Conservation (phyloP, 1,140 invertebrate species). For the Onthophagus taurus region DNA sequence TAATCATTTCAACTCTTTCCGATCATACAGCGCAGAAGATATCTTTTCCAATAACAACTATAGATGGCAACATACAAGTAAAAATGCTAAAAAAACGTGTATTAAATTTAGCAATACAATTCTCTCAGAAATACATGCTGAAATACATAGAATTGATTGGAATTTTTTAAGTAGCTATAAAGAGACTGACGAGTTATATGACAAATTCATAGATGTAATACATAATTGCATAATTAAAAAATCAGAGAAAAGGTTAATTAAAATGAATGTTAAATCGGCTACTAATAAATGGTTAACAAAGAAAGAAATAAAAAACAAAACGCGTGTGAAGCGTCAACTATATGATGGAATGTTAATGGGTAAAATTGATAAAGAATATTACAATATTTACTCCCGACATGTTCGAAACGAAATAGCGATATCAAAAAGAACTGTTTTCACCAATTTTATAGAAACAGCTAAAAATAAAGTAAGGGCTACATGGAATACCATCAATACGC, state of each 20-base stretch:
- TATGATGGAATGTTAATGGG: not conserved
- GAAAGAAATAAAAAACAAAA: not conserved
- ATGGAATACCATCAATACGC: not conserved
- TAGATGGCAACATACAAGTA: not conserved
- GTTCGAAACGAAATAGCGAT: not conserved
- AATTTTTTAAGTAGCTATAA: not conserved
- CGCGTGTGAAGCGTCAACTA: slow-evolving; percentile 1
- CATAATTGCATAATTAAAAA: slow-evolving; percentile 5
- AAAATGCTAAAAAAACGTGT: not conserved
- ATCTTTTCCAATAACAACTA: not conserved
- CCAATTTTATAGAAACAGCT: not conserved
- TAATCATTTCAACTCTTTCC: slow-evolving; percentile 1
- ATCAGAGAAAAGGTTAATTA: not conserved
- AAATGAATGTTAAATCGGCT: not conserved
- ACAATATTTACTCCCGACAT: not conserved
- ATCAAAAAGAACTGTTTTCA: not conserved
- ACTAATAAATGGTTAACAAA: no score
- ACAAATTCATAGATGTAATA: not conserved
- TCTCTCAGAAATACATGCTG: no score
- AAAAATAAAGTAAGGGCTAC: slow-evolving; percentile 4
- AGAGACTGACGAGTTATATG: not conserved
- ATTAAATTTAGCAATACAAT: no score
- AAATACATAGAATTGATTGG: not conserved
- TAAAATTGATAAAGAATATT: not conserved
- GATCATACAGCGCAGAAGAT: slow-evolving; percentile 1